These are phyloP conservation scores for Drosophila melanocephala DNA, from an alignment of 2,888 invertebrate genomes.

Conservation along the genomic window DNA sequence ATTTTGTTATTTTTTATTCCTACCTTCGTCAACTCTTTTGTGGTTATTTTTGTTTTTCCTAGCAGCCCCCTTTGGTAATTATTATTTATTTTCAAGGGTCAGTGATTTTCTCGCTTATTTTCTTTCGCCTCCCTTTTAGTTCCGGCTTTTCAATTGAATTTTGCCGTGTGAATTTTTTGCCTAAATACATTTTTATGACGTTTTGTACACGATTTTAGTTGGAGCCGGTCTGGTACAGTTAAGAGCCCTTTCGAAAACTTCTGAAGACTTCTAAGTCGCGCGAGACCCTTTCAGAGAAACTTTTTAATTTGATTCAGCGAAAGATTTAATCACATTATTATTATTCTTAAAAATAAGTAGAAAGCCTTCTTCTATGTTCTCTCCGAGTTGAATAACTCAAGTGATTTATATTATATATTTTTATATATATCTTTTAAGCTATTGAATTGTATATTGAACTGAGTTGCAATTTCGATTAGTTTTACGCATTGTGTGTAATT, in stretches of 20 bases:
- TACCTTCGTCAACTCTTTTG: constrained; percentile 50
- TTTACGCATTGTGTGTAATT: not conserved
- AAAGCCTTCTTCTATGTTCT: not conserved
- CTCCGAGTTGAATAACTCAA: not conserved
- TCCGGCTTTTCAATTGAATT: constrained; percentile 49
- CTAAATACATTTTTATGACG: constrained; percentile 12
- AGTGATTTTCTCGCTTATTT: constrained; percentile 59
- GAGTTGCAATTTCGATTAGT: not conserved
- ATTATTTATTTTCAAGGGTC: constrained; percentile 71
- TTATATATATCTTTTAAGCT: not conserved
- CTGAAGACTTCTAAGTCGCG: not conserved
- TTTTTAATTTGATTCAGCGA: not conserved
- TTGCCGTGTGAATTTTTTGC: constrained; percentile 56
- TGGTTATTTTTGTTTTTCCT: constrained; percentile 32
- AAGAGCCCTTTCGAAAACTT: not conserved
- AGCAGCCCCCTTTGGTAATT: constrained; percentile 41
- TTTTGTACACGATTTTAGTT: constrained; percentile 3
- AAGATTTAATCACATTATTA: not conserved
- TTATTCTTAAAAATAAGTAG: not conserved
- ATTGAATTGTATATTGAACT: not conserved
- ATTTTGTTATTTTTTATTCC: constrained; percentile 40
- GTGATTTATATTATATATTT: not conserved
- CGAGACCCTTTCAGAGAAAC: not conserved
- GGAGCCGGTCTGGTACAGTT: not conserved
- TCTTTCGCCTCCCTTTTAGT: constrained; percentile 17